These are phyloP conservation scores for Ophioninae sp. DNA, from an alignment of 2,888 invertebrate species.

Conservation along the genomic window DNA sequence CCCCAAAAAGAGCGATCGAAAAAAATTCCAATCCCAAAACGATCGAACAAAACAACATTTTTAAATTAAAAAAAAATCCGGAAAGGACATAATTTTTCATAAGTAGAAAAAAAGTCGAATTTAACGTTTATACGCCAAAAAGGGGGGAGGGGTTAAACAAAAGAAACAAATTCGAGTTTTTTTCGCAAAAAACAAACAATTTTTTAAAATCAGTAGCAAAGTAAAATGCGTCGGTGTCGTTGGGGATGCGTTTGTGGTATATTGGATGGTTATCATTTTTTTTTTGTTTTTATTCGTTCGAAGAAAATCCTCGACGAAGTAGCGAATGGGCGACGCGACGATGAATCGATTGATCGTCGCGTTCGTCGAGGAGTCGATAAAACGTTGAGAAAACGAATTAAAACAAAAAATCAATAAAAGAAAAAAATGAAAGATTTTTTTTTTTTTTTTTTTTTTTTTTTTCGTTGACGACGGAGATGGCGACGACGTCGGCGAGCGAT, in stretches of 20 bases:
- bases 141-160: too few species aligned
- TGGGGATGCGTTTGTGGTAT: slow-evolving; percentile 42
- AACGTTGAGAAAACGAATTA: background rate
- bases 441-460: too few species aligned
- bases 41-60: too few species aligned
- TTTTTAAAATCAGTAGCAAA: slow-evolving; percentile 7
- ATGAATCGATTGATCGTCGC: background rate
- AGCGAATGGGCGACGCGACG: background rate
- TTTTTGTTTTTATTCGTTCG: slow-evolving; percentile 13
- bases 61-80: background rate
- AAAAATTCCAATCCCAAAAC: too few species aligned
- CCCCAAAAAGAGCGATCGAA: too few species aligned
- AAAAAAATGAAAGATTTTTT: background rate
- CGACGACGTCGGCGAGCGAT: slow-evolving; percentile 1
- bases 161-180: slow-evolving; percentile 4
- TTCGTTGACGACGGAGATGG: too few species aligned
- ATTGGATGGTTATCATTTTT: slow-evolving; percentile 30
- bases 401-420: background rate
- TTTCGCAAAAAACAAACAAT: slow-evolving; percentile 19
- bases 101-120: too few species aligned
- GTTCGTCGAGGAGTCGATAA: background rate
- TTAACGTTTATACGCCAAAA: too few species aligned
- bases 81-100: too few species aligned
- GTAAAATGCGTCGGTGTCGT: slow-evolving; percentile 36
- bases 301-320: background rate